Evolutionary conservation across 2,797 vertebrate species (phyloP), one percentile per base, ranked within the genome.

Genomic region (Notolepis coatsorum): DNA sequence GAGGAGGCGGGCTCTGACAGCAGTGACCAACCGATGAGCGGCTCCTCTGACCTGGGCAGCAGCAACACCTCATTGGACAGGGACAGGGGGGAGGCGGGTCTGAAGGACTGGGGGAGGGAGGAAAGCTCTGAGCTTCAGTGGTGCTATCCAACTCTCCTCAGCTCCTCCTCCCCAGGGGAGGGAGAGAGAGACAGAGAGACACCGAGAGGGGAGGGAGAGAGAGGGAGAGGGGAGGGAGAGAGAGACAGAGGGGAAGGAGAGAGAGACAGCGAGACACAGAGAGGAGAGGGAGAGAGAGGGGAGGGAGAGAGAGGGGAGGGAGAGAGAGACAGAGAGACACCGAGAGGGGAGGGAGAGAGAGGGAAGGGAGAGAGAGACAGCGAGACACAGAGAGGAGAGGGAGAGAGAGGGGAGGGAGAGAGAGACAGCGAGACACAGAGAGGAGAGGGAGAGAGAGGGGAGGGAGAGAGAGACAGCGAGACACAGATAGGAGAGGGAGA

Each of bases 1-100:
- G 91, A 93, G 41, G 90, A 92, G 24, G 65, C 76, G 0, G 85
- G 85, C 30, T 92, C 88, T 3, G 90, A 91, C 74, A 90, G 88
- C 1, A 90, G 88, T 1, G 90, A 92, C 72, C 87, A 87, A 56
- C 88, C 85, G 57, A 79, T 88, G 64, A 90, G 85, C 47, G 89
- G 89, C 10, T 87, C 89, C 0, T 87, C 89, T 0, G 91, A 92
- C 71, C 72, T 91, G 2, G 89, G 86, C 63, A 89, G 90, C 75
- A 85, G 81, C 77, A 86, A 69, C 30, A 81, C 86, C 0, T 93
- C 91, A 0, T 58, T 91, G 65, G 88, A 88, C 61, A 89, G 87
- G 70, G 89, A 87, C 0, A 81, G 84, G n/a, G 90, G 91, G 0
- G 85, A 90, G 13, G 78, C 54, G 12, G 79, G 59, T 7, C n/a